Percentiles rank a stretch among this genome's conserved stretches.
These are phyloP conservation scores for Odontocerum albicorne DNA, from an alignment of 2,888 invertebrate genomes.

Conservation along the genomic window DNA sequence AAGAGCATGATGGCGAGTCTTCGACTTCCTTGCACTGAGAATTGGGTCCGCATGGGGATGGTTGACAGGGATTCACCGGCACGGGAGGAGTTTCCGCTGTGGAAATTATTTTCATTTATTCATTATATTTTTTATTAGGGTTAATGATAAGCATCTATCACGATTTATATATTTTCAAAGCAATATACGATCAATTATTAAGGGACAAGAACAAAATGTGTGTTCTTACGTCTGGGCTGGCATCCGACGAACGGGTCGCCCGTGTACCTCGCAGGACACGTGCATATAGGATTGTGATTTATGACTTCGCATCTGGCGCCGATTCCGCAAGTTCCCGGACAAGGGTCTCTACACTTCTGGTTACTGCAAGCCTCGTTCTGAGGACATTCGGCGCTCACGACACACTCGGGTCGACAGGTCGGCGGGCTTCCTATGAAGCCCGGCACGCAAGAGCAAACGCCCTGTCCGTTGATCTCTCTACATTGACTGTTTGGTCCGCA, in stretches of 20 bases:
- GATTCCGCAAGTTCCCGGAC: slow-evolving; percentile 74
- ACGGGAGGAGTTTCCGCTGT: slow-evolving; percentile 21
- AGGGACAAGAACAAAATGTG: background rate
- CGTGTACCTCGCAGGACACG: slow-evolving; percentile 60
- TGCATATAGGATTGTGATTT: slow-evolving; percentile 75
- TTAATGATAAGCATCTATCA: slow-evolving; percentile 21
- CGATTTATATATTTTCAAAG: slow-evolving; percentile 9
- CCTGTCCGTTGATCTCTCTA: slow-evolving; percentile 63
- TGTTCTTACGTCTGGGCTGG: slow-evolving; percentile 51
- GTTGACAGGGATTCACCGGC: slow-evolving; percentile 60
- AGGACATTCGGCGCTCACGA: slow-evolving; percentile 72
- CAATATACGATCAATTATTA: slow-evolving; percentile 1
- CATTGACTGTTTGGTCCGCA: slow-evolving; percentile 79
- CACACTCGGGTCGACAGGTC: slow-evolving; percentile 73
- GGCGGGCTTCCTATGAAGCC: slow-evolving; percentile 71
- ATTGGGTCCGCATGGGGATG: slow-evolving; percentile 69
- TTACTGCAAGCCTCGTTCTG: slow-evolving; percentile 71
- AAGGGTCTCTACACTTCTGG: slow-evolving; percentile 79
- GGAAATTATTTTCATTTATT: background rate
- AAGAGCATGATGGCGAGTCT: slow-evolving; percentile 67
- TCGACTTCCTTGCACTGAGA: slow-evolving; percentile 64
- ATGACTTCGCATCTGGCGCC: slow-evolving; percentile 71
- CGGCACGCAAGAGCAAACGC: slow-evolving; percentile 71
- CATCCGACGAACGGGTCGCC: slow-evolving; percentile 77
- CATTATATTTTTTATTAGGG: slow-evolving; percentile 5